phyloP scores from a whole-genome alignment of 2,888 invertebrate species.

The Machimus rusticus region DNA sequence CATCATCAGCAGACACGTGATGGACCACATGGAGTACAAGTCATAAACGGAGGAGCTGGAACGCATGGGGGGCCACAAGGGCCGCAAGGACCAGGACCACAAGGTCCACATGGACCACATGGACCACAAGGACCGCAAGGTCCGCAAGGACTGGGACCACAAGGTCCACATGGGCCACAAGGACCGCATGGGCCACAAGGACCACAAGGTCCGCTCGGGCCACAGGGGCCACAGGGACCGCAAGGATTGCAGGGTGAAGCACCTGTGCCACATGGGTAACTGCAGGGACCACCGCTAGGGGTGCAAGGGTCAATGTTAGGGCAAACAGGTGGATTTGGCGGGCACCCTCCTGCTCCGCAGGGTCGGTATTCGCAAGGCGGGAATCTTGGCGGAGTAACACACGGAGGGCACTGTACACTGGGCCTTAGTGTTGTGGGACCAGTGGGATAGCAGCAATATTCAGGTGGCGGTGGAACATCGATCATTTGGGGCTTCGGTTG shows the following conservation, averaged over 20 bases:
- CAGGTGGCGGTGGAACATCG: slow-evolving; percentile 58
- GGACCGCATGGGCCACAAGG: not conserved
- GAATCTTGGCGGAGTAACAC: slow-evolving; percentile 44
- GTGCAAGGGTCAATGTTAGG: not conserved
- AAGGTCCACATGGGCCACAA: slow-evolving; percentile 51
- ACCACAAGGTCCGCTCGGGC: slow-evolving; percentile 49
- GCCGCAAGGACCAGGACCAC: slow-evolving; percentile 7
- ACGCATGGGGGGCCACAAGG: slow-evolving; percentile 45
- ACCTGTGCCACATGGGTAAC: not conserved
- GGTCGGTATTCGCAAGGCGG: slow-evolving; percentile 26
- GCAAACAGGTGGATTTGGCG: not conserved
- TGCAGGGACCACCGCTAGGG: slow-evolving; percentile 47
- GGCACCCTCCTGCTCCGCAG: not conserved
- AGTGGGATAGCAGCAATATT: slow-evolving; percentile 58
- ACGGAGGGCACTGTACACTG: slow-evolving; percentile 55
- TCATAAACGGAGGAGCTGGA: slow-evolving; percentile 13
- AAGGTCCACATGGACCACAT: slow-evolving; percentile 8
- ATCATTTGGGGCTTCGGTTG: slow-evolving; percentile 59
- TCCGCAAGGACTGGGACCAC: slow-evolving; percentile 50
- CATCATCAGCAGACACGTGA: slow-evolving; percentile 5
- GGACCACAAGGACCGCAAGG: slow-evolving; percentile 48
- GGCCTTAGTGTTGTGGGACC: slow-evolving; percentile 57
- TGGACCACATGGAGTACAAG: slow-evolving; percentile 11
- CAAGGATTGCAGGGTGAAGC: not conserved
- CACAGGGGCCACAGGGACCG: slow-evolving; percentile 34